phyloP scores from a whole-genome alignment of 2,113 vertebrate genomes.

The Chlamydotis undulata region DNA sequence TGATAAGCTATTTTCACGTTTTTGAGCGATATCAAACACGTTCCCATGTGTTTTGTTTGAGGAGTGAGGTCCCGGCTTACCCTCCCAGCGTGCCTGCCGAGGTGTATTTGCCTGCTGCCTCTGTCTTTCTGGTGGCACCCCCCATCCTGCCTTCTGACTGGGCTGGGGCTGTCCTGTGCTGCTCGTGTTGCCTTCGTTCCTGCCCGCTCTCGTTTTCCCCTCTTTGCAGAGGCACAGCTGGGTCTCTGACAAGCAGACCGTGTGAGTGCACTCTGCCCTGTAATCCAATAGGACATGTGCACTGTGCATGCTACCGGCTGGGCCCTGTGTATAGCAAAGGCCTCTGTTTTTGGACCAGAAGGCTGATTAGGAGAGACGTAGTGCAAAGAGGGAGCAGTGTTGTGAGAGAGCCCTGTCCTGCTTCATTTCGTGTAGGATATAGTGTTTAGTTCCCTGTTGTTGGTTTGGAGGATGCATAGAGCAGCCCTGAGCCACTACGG shows the following conservation, averaged over 20 bases:
- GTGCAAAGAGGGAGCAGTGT: not conserved
- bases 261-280: conserved; percentile 40
- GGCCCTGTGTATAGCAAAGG: not conserved
- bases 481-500: not conserved
- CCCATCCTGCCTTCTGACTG: not conserved
- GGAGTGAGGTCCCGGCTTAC: not conserved
- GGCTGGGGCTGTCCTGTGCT: not conserved
- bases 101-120: not conserved
- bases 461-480: not conserved
- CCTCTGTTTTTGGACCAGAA: conserved; percentile 1
- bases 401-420: not conserved
- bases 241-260: not conserved
- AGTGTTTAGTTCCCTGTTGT: not conserved
- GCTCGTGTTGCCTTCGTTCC: not conserved
- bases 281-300: conserved; percentile 66
- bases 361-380: conserved; percentile 11
- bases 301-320: conserved; percentile 17
- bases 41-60: not conserved
- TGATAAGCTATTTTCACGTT: not conserved
- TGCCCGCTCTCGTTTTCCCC: not conserved
- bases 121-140: not conserved
- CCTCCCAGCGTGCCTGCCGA: not conserved
- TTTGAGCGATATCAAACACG: not conserved
- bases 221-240: not conserved
- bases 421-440: not conserved